phyloP scores from a whole-genome alignment of 1,140 invertebrate species.

The Varroa destructor region DNA sequence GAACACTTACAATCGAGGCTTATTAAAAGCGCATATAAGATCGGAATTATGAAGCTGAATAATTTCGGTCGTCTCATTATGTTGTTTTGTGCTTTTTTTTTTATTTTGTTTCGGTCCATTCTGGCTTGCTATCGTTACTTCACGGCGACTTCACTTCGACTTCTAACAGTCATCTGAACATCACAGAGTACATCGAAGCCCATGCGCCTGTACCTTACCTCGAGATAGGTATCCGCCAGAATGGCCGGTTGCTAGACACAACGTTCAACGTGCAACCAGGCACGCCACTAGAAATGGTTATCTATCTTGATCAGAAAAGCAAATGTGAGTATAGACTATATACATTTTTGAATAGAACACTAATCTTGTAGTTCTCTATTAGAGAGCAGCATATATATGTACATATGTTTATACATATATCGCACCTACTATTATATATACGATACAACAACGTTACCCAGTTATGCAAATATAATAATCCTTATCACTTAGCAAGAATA shows the following conservation, averaged over 20 bases:
- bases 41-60: no score
- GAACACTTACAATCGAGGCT: no score
- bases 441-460: no score
- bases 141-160: constrained; percentile 9
- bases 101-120: not conserved
- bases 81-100: not conserved
- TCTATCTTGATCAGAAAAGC: constrained; percentile 64
- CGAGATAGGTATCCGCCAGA: constrained; percentile 66
- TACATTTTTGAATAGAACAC: no score
- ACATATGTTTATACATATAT: no score
- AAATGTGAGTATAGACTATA: constrained; percentile 12
- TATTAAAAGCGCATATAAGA: no score
- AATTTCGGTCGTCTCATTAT: not conserved
- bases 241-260: constrained; percentile 55
- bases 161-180: constrained; percentile 41
- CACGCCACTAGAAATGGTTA: constrained; percentile 78
- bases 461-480: no score
- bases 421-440: no score
- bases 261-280: constrained; percentile 78
- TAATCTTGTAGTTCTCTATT: no score
- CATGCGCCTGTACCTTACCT: constrained; percentile 63
- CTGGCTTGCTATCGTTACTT: not conserved
- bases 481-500: no score
- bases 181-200: constrained; percentile 41
- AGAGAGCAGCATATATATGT: no score